Base-by-base conservation (phyloP, 2,113 vertebrate species). In the Caloenas nicobarica region DNA sequence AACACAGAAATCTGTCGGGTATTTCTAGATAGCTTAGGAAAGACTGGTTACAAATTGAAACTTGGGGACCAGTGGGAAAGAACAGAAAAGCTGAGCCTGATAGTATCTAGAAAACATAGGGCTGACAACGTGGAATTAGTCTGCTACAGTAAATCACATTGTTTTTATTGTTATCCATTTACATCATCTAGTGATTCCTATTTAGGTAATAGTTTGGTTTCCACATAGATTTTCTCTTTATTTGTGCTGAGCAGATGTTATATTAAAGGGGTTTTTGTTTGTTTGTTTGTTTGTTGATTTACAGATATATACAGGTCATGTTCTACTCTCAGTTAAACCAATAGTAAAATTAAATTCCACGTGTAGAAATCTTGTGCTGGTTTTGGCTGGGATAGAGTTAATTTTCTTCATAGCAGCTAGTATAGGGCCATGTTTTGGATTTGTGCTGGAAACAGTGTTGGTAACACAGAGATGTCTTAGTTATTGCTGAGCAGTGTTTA, bases 31-130 rank as follows among this genome's bases (percentile, higher is more conserved):
- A 40, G 3, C 17, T 84, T 29, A 38, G 54, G 64, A n/a, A 86
- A 86, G n/a, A 38, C 10, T 71, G 31, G 13, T 22, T 81, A 25
- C 23, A 71, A 79, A 74, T 66, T 84, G 28, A 68, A 1, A 54
- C 8, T 3, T 11, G 7, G 2, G 7, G 5, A 4, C 17, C 18
- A 19, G 18, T 9, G 17, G 6, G 48, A 3, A 6, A 10, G 15
- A 89, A 36, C 13, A 60, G 77, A 76, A 79, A 53, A 94, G 8
- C 24, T 89, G 48, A 74, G 28, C 14, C 31, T 81, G n/a, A 34
- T 34, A 73, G 16, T 22, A 58, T 38, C 69, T 51, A 74, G 46
- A 62, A 69, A 62, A 13, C 56, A 77, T 25, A 33, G 24, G 65
- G 48, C 65, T 92, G 42, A 64, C 31, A 68, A 5, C 9, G 26